Evolutionary conservation across 2,888 invertebrate species (phyloP).

Genomic region (Troides helena): DNA sequence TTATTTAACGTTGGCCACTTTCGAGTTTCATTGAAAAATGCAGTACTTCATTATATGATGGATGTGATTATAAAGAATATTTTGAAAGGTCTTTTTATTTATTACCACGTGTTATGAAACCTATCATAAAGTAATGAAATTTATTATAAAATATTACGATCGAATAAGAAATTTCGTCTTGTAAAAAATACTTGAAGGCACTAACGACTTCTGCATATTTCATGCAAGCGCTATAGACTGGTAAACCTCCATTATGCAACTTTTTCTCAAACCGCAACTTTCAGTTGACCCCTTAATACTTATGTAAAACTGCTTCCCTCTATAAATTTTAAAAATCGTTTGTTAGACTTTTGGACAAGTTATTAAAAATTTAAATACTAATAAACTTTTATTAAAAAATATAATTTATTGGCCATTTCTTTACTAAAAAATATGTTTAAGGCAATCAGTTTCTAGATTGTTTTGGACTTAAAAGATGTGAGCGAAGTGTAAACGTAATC

Average conservation of each 20-base stretch:
- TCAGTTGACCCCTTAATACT: slow-evolving; percentile 13
- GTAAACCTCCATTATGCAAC: slow-evolving; percentile 27
- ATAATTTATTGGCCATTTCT: too few species aligned
- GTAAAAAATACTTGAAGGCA: slow-evolving; percentile 25
- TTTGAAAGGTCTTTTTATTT: too few species aligned
- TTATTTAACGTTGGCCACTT: too few species aligned
- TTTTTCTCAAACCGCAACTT: slow-evolving; percentile 26
- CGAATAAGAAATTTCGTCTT: slow-evolving; percentile 14
- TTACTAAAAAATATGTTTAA: too few species aligned
- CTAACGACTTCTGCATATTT: slow-evolving; percentile 29
- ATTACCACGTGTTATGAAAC: background rate
- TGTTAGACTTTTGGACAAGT: background rate
- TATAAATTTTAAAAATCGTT: slow-evolving; percentile 13
- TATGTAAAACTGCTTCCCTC: slow-evolving; percentile 17
- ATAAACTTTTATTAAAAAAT: background rate
- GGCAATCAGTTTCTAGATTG: background rate
- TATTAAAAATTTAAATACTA: background rate
- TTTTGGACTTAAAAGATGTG: background rate
- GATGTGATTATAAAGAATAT: too few species aligned
- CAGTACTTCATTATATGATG: too few species aligned
- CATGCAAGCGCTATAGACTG: slow-evolving; percentile 24
- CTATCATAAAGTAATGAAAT: background rate
- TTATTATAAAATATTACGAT: slow-evolving; percentile 13
- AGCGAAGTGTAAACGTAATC: slow-evolving; percentile 9
- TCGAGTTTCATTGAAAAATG: too few species aligned